A percentile compares a stretch with the other conserved stretches of the same genome.
Evolutionary conservation across 2,888 invertebrate species (phyloP).

Genomic region (Tethea ocularis): DNA sequence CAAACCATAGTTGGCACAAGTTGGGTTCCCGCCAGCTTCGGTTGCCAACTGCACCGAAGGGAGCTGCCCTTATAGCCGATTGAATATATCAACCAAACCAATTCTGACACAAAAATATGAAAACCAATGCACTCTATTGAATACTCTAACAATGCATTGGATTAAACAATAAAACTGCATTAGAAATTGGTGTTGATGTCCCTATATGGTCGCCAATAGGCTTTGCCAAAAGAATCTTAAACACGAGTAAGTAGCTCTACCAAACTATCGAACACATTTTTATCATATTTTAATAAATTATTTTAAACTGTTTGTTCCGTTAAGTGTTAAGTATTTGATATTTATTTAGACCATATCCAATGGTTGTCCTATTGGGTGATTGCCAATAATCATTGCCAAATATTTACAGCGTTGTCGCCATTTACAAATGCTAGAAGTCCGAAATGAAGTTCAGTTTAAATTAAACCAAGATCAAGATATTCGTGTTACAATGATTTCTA

Average conservation of each 20-base stretch:
- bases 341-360: slow-evolving; percentile 52
- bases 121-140: slow-evolving; percentile 25
- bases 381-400: slow-evolving; percentile 73
- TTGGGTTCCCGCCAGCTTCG: slow-evolving; percentile 66
- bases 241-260: slow-evolving; percentile 29
- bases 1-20: slow-evolving; percentile 56
- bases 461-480: slow-evolving; percentile 42
- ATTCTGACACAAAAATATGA: slow-evolving; percentile 37
- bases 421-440: slow-evolving; percentile 51
- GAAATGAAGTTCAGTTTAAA: slow-evolving; percentile 45
- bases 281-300: background rate
- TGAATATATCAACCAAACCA: slow-evolving; percentile 50
- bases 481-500: slow-evolving; percentile 23
- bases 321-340: slow-evolving; percentile 21
- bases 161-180: slow-evolving; percentile 48
- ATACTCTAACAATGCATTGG: slow-evolving; percentile 21
- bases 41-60: slow-evolving; percentile 67
- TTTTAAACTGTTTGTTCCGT: slow-evolving; percentile 10
- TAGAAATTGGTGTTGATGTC: slow-evolving; percentile 42
- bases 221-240: slow-evolving; percentile 55
- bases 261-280: background rate
- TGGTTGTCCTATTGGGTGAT: slow-evolving; percentile 55
- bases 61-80: slow-evolving; percentile 56
- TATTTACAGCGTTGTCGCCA: slow-evolving; percentile 60
- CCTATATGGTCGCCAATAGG: slow-evolving; percentile 48